A percentile compares a stretch with the other conserved stretches of the same genome.
Evolutionary conservation across 92 coral and sea anemone genomes (phyloP).

Genomic region (Umimayanthus chanpuru): DNA sequence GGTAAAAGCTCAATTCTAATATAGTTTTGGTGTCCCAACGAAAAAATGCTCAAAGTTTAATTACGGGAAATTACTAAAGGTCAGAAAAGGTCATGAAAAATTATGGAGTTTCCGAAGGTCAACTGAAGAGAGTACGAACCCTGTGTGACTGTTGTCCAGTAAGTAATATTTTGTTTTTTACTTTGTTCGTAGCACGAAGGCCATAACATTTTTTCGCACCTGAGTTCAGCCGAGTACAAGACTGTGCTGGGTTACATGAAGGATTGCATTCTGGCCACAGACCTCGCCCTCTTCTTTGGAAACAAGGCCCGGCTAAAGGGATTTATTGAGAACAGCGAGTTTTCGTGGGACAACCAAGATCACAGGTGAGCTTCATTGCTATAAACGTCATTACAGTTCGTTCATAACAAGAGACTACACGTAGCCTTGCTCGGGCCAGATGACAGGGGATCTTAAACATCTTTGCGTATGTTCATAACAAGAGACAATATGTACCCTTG

Average conservation of each 20-base stretch:
- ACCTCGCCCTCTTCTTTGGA: conserved; percentile 95
- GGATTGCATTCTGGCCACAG: conserved; percentile 97
- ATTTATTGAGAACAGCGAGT: conserved; percentile 73
- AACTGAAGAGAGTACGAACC: too few relatives aligned
- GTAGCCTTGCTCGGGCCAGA: conserved; percentile 38
- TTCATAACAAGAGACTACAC: neutral
- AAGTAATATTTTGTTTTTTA: neutral
- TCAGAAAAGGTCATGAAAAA: too few relatives aligned
- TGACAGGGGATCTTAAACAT: conserved; percentile 66
- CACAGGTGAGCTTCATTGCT: conserved; percentile 69
- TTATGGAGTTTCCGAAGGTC: too few relatives aligned
- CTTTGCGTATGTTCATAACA: neutral
- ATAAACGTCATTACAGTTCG: neutral
- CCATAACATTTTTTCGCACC: conserved; percentile 94
- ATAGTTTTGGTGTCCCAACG: too few relatives aligned
- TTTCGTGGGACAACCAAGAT: conserved; percentile 94
- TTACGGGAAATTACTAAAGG: too few relatives aligned
- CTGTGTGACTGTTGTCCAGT: too few relatives aligned
- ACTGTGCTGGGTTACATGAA: conserved; percentile 96
- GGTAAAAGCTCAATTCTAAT: too few relatives aligned
- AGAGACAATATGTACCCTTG: too few relatives aligned
- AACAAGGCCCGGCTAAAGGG: conserved; percentile 91
- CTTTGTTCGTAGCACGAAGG: conserved; percentile 84
- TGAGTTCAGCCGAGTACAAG: conserved; percentile 92
- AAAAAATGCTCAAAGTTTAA: too few relatives aligned